Conservation (phyloP, 2,888 invertebrate species). For the Limenitis camilla region DNA sequence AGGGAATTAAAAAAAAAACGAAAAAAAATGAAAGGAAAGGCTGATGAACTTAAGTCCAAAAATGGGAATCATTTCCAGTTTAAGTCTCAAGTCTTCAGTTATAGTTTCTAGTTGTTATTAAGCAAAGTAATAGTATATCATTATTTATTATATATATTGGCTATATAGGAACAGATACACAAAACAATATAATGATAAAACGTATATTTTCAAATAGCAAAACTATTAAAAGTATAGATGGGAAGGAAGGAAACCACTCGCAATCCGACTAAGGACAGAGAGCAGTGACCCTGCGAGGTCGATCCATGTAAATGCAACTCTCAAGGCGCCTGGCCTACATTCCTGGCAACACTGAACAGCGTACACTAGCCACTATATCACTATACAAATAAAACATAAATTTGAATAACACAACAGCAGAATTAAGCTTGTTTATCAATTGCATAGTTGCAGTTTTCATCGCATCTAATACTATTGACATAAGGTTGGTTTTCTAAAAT, state of each 20-base stretch:
- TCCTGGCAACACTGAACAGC: constrained; percentile 25
- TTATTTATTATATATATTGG: no score
- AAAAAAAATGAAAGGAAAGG: no score
- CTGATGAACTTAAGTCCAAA: no score
- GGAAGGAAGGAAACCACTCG: constrained; percentile 63
- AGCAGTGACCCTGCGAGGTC: constrained; percentile 65
- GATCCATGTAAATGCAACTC: constrained; percentile 60
- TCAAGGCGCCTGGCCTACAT: constrained; percentile 69
- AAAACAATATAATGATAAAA: no score
- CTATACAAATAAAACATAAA: constrained; percentile 19
- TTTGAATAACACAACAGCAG: constrained; percentile 17
- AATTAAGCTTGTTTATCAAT: constrained; percentile 15
- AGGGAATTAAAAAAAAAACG: no score
- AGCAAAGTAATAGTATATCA: no score
- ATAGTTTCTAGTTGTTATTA: no score
- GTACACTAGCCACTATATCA: constrained; percentile 10
- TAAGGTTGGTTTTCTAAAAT: constrained; percentile 35
- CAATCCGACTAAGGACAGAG: constrained; percentile 36
- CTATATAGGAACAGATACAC: no score
- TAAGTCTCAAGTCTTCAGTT: no score
- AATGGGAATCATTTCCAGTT: no score
- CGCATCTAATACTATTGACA: constrained; percentile 7
- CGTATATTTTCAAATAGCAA: neutral
- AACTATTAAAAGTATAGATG: constrained; percentile 25
- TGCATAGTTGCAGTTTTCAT: constrained; percentile 22